These are phyloP conservation scores for Lichenostomus cassidix DNA, from an alignment of 2,113 vertebrate species.

Conservation along the genomic window DNA sequence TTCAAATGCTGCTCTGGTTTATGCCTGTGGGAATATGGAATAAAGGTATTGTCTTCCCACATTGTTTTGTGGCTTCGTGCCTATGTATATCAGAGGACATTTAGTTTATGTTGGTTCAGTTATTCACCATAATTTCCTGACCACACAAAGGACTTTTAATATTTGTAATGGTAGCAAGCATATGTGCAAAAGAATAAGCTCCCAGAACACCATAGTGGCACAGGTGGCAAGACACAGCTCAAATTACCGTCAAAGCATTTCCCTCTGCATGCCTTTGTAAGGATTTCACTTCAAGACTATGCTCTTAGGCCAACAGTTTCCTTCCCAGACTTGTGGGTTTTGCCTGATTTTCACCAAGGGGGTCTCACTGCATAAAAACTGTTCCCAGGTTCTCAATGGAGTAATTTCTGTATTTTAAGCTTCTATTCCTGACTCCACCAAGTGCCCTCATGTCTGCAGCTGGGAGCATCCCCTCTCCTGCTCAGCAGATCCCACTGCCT, in stretches of 20 bases:
- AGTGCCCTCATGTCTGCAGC: background rate
- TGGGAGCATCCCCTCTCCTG: background rate
- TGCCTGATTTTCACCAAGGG: background rate
- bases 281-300: background rate
- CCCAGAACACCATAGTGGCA: background rate
- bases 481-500: background rate
- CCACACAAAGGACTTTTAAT: background rate
- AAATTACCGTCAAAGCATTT: background rate
- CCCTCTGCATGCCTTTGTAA: accelerated
- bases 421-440: background rate
- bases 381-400: background rate
- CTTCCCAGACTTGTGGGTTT: background rate
- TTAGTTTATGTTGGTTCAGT: background rate
- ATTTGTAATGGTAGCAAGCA: background rate
- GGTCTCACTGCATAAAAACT: background rate
- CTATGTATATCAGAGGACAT: background rate
- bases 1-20: constrained; percentile 6
- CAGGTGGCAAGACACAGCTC: background rate
- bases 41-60: constrained; percentile 1
- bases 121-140: background rate
- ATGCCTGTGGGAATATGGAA: background rate
- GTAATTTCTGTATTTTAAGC: background rate
- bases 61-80: background rate
- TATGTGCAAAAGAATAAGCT: background rate
- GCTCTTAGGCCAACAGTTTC: background rate